Evolutionary conservation across 2,888 invertebrate genomes (phyloP).

Genomic region (Frankliniella fusca): DNA sequence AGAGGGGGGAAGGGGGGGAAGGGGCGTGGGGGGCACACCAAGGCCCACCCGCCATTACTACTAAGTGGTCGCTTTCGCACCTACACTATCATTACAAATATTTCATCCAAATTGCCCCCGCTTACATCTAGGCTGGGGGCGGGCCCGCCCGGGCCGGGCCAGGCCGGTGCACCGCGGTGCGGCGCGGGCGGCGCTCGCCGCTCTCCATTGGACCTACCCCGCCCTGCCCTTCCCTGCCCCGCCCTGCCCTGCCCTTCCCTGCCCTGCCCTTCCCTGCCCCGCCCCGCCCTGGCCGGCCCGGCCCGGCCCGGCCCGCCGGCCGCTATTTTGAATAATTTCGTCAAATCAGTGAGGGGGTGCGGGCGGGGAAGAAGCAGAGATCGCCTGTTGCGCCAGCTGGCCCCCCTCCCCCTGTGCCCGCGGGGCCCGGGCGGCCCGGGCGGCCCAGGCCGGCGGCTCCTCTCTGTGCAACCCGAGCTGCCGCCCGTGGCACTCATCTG

Average conservation of each 20-base stretch:
- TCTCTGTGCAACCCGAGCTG: too few relatives aligned
- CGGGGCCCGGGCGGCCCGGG: too few relatives aligned
- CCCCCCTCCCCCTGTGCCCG: too few relatives aligned
- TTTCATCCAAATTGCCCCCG: conserved; percentile 26
- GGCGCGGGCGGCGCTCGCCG: background rate
- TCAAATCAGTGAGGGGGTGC: background rate
- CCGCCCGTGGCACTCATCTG: too few relatives aligned
- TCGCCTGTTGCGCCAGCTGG: too few relatives aligned
- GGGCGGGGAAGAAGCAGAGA: too few relatives aligned
- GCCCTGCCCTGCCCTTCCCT: background rate
- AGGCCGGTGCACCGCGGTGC: background rate
- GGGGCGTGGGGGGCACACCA: background rate
- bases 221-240: background rate
- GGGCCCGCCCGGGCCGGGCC: background rate
- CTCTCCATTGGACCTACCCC: background rate
- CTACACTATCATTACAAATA: conserved; percentile 26
- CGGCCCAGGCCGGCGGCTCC: too few relatives aligned
- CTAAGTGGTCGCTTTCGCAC: conserved; percentile 24
- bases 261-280: background rate
- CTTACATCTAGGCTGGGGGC: conserved; percentile 9
- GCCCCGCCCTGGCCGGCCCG: background rate
- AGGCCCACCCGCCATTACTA: background rate
- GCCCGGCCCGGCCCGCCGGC: background rate
- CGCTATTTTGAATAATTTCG: background rate
- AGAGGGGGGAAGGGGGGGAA: background rate